Evolutionary conservation across 2,888 invertebrate genomes (phyloP), one percentile per base, ranked within the genome.

Genomic region (Drosophila imparisetae): DNA sequence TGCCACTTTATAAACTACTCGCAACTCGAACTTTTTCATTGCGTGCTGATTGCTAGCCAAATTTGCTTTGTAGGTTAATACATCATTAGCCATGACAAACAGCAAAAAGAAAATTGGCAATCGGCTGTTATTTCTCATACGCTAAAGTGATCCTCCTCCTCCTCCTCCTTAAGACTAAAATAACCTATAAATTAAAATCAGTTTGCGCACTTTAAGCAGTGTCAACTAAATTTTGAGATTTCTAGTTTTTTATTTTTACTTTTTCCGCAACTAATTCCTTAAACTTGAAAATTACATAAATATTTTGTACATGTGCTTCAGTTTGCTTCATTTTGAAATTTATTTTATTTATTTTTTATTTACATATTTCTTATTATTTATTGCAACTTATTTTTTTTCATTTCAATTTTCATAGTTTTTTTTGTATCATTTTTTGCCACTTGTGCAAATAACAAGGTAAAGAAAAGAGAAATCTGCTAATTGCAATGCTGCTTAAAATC

Each of bases 1-100:
- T 45, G 58, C 58, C 42, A 45, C 60, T 21, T 34, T 34, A 59
- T 59, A 24, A 24, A 59, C 53, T 32, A 53, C 53, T 32, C 32
- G 34, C 27, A 50, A 29, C 29, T 24, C 18, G 11, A 53, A 53
- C 34, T 53, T 53, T 32, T 34, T 21, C 10, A 34, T 24, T 10
- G 53, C 13, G 5, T 53, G 53, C 4, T 15, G n/a, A 30, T 21
- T 32, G 32, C 34, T 24, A 34, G 32, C 53, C 24, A 49, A 49
- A 49, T 49, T 49, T 27, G 11, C 27, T 27, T 5, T 18, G 27
- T 49, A 2, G 10, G 18, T 27, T 27, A 49, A 49, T 49, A 49
- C 24, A 18, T 27, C 27, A 49, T 49, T 18, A 49, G 27, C 8
- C 24, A 15, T 24, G 15, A 15, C 45, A 45, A 45, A 27, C 4